Percentiles rank a stretch among this genome's conserved stretches.
Evolutionary conservation across 2,113 vertebrate genomes (phyloP).

Genomic region (Cariama cristata): DNA sequence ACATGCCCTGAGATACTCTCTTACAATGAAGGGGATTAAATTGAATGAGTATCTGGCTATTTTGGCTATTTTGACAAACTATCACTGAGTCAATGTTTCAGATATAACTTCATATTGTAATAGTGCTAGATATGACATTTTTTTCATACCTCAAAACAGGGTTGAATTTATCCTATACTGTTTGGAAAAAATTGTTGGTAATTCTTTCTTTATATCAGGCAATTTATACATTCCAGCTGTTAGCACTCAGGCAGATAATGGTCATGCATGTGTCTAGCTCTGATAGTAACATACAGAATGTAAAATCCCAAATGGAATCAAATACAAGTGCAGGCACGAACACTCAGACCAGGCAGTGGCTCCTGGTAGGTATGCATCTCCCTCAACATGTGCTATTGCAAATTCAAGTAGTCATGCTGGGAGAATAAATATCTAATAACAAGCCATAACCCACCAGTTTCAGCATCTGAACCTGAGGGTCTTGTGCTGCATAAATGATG

Average conservation of each 20-base stretch:
- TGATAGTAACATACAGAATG: background rate
- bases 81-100: background rate
- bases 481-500: constrained; percentile 9
- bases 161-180: background rate
- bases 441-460: background rate
- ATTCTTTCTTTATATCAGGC: background rate
- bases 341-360: background rate
- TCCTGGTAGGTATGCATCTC: background rate
- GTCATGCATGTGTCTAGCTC: background rate
- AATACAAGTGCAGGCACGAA: background rate
- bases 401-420: background rate
- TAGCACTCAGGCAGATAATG: background rate
- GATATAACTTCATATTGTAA: background rate
- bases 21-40: background rate
- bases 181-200: background rate
- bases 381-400: background rate
- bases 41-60: background rate
- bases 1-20: background rate
- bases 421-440: constrained; percentile 25
- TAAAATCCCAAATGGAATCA: background rate
- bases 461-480: background rate
- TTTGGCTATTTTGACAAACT: background rate
- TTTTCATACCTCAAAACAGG: background rate
- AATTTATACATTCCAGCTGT: background rate
- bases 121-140: background rate